Evolutionary conservation across 2,797 vertebrate species (phyloP).

Genomic region (Gadopsis marmoratus): DNA sequence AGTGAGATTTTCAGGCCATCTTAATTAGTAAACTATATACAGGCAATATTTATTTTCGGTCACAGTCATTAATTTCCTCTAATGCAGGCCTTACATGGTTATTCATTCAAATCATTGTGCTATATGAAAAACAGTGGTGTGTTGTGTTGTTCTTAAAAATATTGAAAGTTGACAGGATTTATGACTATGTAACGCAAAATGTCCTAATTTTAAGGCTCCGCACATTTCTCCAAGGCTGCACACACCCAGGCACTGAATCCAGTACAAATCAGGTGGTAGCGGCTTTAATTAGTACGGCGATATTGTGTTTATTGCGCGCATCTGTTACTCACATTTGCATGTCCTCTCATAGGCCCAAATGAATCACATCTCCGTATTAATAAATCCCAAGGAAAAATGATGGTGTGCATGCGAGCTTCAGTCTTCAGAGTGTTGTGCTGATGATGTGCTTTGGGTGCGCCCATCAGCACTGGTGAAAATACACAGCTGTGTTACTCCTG

Average conservation of each 20-base stretch:
- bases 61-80: background rate
- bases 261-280: background rate
- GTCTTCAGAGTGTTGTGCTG: constrained; percentile 14
- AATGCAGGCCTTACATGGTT: background rate
- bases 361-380: constrained; percentile 20
- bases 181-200: background rate
- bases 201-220: background rate
- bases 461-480: constrained; percentile 1
- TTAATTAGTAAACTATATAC: background rate
- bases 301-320: constrained; percentile 1
- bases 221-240: background rate
- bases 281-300: background rate
- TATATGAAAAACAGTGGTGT: background rate
- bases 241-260: background rate
- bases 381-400: constrained; percentile 8
- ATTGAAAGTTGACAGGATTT: background rate
- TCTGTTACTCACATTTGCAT: constrained; percentile 20
- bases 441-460: constrained; percentile 24
- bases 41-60: background rate
- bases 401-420: background rate
- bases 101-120: background rate
- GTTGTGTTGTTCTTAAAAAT: background rate
- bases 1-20: background rate
- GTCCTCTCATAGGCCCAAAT: constrained; percentile 15
- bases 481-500: constrained; percentile 27